A percentile compares a stretch with the other conserved stretches of the same genome.
Evolutionary conservation across 2,888 invertebrate genomes (phyloP).

Genomic region (Schizotus pectinicornis): DNA sequence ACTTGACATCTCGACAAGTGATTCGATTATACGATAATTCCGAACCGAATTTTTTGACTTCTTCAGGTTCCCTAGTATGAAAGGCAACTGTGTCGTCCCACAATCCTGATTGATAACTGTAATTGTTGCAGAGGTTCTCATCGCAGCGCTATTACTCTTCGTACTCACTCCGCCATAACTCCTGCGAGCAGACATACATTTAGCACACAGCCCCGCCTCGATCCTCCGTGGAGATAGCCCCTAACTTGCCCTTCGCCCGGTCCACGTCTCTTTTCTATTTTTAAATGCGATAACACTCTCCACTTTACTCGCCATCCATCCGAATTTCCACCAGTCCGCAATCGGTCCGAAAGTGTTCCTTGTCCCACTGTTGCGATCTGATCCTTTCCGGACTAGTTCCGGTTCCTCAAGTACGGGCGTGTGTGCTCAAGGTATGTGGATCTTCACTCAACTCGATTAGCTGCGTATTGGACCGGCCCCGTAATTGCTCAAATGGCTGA

Average conservation of each 20-base stretch:
- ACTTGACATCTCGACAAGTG: no score
- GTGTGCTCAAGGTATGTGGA: slow-evolving; percentile 40
- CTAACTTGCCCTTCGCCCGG: slow-evolving; percentile 56
- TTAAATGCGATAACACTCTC: slow-evolving; percentile 38
- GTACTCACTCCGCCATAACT: slow-evolving; percentile 81
- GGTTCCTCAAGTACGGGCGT: slow-evolving; percentile 16
- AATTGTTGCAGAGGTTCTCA: slow-evolving; percentile 75
- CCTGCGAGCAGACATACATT: slow-evolving; percentile 86
- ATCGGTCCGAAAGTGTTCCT: neutral
- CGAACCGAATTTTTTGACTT: no score
- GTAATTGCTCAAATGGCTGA: neutral
- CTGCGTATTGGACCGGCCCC: slow-evolving; percentile 25
- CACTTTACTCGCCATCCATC: neutral
- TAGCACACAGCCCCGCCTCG: slow-evolving; percentile 65
- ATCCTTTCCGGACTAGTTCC: neutral
- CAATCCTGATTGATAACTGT: slow-evolving; percentile 38
- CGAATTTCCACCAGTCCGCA: slow-evolving; percentile 6
- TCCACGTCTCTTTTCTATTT: slow-evolving; percentile 59
- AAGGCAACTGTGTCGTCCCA: neutral
- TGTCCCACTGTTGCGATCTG: neutral
- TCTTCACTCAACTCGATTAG: slow-evolving; percentile 17
- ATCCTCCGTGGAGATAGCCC: slow-evolving; percentile 51
- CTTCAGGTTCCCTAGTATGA: no score
- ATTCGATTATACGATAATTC: no score
- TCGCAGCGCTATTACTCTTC: slow-evolving; percentile 82